These are phyloP conservation scores for Yoshiicerus persimilis DNA, from an alignment of 1,140 invertebrate genomes.

Conservation along the genomic window DNA sequence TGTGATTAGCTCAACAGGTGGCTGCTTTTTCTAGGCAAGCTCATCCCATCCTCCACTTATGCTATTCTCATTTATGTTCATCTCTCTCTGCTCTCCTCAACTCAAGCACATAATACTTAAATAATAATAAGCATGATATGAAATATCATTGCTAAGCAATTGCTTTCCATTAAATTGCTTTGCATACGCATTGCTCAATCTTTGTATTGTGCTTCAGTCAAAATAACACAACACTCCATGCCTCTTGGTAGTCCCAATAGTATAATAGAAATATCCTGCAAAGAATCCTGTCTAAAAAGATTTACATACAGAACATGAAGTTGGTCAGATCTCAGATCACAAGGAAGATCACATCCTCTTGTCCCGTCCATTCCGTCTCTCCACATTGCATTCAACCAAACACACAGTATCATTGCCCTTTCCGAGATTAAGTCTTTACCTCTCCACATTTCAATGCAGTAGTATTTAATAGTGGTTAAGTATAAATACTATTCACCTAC, in stretches of 20 bases:
- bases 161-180: slow-evolving; percentile 22
- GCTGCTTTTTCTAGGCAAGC: slow-evolving; percentile 4
- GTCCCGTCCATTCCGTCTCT: background rate
- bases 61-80: slow-evolving; percentile 23
- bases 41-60: slow-evolving; percentile 26
- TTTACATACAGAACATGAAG: background rate
- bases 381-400: background rate
- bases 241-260: background rate
- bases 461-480: too few species aligned
- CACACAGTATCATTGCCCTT: background rate
- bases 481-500: too few species aligned
- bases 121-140: slow-evolving; percentile 21
- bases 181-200: slow-evolving; percentile 2
- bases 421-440: background rate
- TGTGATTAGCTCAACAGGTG: slow-evolving; percentile 46
- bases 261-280: slow-evolving; percentile 13
- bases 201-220: slow-evolving; percentile 1
- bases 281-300: slow-evolving; percentile 20
- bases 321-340: background rate
- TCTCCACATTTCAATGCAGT: too few species aligned
- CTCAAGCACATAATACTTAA: slow-evolving; percentile 11
- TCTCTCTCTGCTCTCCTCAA: background rate
- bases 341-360: background rate
- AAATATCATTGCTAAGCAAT: slow-evolving; percentile 29
- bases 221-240: background rate